Base-by-base conservation (phyloP, 2,888 invertebrate genomes). In the Anthophora plumipes region DNA sequence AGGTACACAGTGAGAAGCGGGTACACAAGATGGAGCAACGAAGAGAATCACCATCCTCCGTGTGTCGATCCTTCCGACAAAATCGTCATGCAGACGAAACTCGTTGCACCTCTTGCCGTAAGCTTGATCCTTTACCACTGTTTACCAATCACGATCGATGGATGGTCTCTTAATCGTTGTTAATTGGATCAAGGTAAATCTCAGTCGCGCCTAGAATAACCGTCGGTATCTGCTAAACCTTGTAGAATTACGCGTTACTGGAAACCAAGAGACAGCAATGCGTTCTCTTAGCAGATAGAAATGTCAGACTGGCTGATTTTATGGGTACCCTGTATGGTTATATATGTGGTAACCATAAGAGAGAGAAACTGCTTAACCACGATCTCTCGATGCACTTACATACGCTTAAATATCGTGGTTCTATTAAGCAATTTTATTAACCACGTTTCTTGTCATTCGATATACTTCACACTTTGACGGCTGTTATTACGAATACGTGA, bases 1-100 rank as follows among this genome's bases (percentile, higher is more conserved):
- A 74, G 84, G 79, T 84, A 85, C 80, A 85, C 81, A 86, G 50
- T 7, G 57, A n/a, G n/a, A 20, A 63, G 31, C 54, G 20, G 57
- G 64, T 55, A 73, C 68, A 73, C 61, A 68, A 67, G 63, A 70
- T 54, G 59, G 22, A 74, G 71, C 43, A 67, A 55, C 67, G 31
- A 59, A 31, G 41, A 22, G 60, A 76, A 77, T 75, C 68, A 70
- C 73, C 59, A 3, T 4, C 64, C 69, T 48, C 66, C 68, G 20
- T 59, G 78, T 63, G 41, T 31, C 31, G 68, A 78, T 60, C n/a
- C n/a, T n/a, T 50, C 54, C 43, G 48, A 5, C 14, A 11, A 31
- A 20, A 9, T 52, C 55, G 52, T 68, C 50, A 31, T 14, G 48
- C 14, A 60, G 25, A 12, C 64, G 41, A 86, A 83, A 76, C 55